phyloP scores from a whole-genome alignment of 2,113 vertebrate species.

The Tautogolabrus adspersus region DNA sequence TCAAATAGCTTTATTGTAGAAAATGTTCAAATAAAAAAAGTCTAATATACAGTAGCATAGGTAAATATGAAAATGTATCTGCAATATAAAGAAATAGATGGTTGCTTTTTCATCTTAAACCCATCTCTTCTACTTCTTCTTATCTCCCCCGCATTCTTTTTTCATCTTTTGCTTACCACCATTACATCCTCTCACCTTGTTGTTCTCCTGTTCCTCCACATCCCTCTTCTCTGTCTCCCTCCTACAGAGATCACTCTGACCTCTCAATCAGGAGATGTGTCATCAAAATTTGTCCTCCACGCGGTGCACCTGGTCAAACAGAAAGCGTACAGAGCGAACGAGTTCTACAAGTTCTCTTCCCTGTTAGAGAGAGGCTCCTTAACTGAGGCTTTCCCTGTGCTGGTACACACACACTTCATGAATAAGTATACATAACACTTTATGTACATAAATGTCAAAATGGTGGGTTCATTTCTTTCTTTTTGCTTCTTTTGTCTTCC shows the following conservation, averaged over 20 bases:
- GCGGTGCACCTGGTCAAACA: slow-evolving; percentile 96
- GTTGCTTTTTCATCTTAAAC: not conserved
- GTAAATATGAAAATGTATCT: too few species aligned
- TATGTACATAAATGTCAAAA: not conserved
- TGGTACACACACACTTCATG: slow-evolving; percentile 79
- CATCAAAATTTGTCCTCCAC: slow-evolving; percentile 97
- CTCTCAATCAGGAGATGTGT: slow-evolving; percentile 93
- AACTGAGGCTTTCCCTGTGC: slow-evolving; percentile 94
- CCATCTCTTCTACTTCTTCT: not conserved
- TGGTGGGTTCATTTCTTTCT: not conserved
- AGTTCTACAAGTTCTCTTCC: slow-evolving; percentile 97
- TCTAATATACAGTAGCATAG: too few species aligned
- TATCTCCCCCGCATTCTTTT: not conserved
- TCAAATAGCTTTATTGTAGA: too few species aligned
- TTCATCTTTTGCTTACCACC: not conserved
- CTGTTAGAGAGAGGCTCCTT: slow-evolving; percentile 93
- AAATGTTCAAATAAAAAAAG: too few species aligned
- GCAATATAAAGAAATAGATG: too few species aligned
- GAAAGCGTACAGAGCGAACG: slow-evolving; percentile 94
- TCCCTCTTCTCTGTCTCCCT: slow-evolving; percentile 2
- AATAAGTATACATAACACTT: not conserved
- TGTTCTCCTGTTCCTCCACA: not conserved
- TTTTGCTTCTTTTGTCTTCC: slow-evolving; percentile 2
- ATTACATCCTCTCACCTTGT: not conserved
- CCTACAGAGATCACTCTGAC: slow-evolving; percentile 91